These are phyloP conservation scores for Spinus pinus DNA, from an alignment of 2,797 vertebrate genomes.

Conservation along the genomic window DNA sequence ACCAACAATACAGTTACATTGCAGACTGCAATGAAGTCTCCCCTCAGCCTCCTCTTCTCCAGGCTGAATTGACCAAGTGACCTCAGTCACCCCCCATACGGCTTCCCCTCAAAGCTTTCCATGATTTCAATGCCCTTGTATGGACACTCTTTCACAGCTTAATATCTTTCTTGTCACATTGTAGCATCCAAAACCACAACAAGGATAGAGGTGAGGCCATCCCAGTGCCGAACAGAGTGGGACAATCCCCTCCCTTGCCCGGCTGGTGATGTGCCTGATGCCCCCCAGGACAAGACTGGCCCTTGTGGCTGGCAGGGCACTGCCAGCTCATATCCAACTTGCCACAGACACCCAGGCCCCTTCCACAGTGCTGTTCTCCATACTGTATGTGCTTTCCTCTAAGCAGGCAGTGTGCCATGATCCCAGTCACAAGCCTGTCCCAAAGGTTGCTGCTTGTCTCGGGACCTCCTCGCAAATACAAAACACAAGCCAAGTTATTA, in stretches of 20 bases:
- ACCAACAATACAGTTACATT: background rate
- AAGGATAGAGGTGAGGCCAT: accelerated
- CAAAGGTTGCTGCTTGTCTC: background rate
- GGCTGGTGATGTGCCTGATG: accelerated
- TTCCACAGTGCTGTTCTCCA: too few relatives aligned
- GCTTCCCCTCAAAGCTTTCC: background rate
- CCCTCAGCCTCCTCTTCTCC: background rate
- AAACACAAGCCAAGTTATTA: background rate
- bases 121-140: background rate
- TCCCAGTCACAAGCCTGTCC: background rate
- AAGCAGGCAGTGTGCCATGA: background rate
- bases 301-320: background rate
- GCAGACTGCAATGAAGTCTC: background rate
- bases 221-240: accelerated
- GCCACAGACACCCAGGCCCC: background rate
- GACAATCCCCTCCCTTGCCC: background rate
- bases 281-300: accelerated
- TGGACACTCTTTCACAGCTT: background rate
- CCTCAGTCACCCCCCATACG: accelerated
- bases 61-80: background rate
- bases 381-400: background rate
- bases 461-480: background rate
- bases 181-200: background rate
- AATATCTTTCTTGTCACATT: background rate
- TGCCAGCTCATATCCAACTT: accelerated